Conservation (phyloP, 2,797 vertebrate genomes). For the Sciaenops ocellatus region DNA sequence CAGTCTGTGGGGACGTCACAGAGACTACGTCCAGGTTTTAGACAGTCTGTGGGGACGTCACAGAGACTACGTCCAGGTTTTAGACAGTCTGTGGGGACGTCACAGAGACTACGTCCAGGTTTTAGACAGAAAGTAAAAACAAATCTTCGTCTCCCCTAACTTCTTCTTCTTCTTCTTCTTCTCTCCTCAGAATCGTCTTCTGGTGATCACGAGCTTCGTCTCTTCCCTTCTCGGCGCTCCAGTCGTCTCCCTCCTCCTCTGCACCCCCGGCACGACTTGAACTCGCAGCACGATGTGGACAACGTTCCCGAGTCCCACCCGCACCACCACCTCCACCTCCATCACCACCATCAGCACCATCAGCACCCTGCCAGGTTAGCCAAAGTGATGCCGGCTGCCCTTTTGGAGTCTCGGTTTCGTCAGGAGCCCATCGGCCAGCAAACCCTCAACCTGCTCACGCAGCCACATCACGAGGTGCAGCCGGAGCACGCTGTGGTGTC, state of each 20-base stretch:
- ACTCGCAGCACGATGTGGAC: neutral
- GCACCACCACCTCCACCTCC: conserved; percentile 12
- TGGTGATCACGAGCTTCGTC: conserved; percentile 50
- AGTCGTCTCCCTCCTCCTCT: conserved; percentile 23
- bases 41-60: no score
- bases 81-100: no score
- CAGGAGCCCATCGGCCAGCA: conserved; percentile 40
- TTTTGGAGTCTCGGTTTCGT: conserved; percentile 58
- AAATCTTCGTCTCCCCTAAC: neutral
- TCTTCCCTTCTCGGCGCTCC: conserved; percentile 47
- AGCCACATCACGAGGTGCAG: conserved; percentile 49
- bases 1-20: no score
- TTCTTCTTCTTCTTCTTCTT: neutral
- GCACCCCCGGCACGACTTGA: neutral
- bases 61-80: no score
- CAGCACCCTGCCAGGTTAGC: conserved; percentile 22
- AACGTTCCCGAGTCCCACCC: neutral
- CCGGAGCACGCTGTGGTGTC: conserved; percentile 70
- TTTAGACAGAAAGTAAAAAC: no score
- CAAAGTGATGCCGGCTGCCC: conserved; percentile 42
- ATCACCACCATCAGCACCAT: neutral
- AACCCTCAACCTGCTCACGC: conserved; percentile 66
- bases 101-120: no score
- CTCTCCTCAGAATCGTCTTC: conserved; percentile 67
- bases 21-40: no score